Base-by-base conservation (phyloP, 2,113 vertebrate genomes). In the Nothocercus julius region DNA sequence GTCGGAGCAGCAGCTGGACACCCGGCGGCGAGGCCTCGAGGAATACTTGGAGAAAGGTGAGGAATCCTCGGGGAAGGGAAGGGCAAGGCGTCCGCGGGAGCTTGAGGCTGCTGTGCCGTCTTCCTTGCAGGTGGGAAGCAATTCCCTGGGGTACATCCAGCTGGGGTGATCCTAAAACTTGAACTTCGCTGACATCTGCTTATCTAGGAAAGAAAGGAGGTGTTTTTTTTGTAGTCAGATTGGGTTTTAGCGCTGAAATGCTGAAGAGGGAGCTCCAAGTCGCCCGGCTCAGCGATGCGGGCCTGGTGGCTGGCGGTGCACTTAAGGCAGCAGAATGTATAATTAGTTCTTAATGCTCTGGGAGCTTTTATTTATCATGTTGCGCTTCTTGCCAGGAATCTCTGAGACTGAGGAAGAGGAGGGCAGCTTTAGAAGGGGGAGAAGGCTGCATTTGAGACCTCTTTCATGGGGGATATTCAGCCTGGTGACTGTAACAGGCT, bases 1-100 rank as follows among this genome's bases (percentile, higher is more conserved):
- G 51, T 99, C 99, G 0, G 99, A 99, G 81, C 99, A 99, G 97
- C 99, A 99, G 95, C 96, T 99, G 96, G 99, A 99, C 5, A 97
- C 98, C 2, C 98, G 99, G 8, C 97, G 99, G 51, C 97, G 99
- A 44, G 99, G 99, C 9, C 97, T 99, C 86, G 99, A 99, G 97
- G 99, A 99, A 83, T 99, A 99, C 93, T 96, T 99, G 78, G 99
- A 99, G 97, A 99, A 99, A 97, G 99, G 99, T 49, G 49, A 49
- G 49, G 49, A 49, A 44, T 44, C 47, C 47, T 20, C 8, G 47
- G 20, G 20, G 17, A 47, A 20, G 20, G 20, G 17, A 47, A 20
- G 20, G 15, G 47, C 19, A 8, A 47, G 47, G 44, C 15, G 16
- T 44, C 47, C 47, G 18, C 8, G 47, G 9, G 47, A 9, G 47